Base-by-base conservation (phyloP, 2,113 vertebrate genomes). In the Cacatua alba region DNA sequence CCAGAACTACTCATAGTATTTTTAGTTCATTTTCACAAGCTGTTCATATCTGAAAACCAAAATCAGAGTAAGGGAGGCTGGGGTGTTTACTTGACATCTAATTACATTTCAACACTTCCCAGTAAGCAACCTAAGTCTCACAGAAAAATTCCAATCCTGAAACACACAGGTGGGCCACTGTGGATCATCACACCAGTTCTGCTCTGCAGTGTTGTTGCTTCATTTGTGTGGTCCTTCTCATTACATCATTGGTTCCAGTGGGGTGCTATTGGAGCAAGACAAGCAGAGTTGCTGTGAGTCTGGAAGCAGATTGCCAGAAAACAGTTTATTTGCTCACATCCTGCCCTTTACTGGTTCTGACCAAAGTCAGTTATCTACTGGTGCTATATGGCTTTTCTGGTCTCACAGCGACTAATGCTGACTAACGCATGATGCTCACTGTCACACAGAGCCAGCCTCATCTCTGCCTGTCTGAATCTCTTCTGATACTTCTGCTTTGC, bases 401-500 rank as follows among this genome's bases (percentile, higher is more conserved):
- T 90, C 72, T 83, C 76, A 63, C 5, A 43, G 75, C 39, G 82
- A 72, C 44, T 44, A 43, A 39, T 29, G 44, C 46, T 48, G 75
- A 62, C 44, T 64, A 52, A 52, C 12, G 9, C 10, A 17, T 23
- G 19, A 43, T 39, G 41, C 57, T 96, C 8, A 2, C 43, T 81
- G 31, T 79, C 49, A 80, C 80, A 33, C 86, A 53, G 6, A 90
- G 37, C 16, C 76, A 81, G 78, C 65, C 90, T 49, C 62, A 65
- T 82, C 25, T 70, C 48, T 92, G 64, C 62, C 89, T 63, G 17
- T 79, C 62, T 93, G 93, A 84, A 69, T 84, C 89, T 95, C 52
- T 94, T 91, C 92, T 79, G 59, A 91, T 77, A 86, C 67, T 52
- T 77, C 91, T 92, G 48, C 84, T 96, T 71, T 95, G 65, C 55